Percentiles rank a stretch among this genome's conserved stretches.
These are phyloP conservation scores for Pantherophis guttatus DNA, from an alignment of 2,113 vertebrate genomes.

Conservation along the genomic window DNA sequence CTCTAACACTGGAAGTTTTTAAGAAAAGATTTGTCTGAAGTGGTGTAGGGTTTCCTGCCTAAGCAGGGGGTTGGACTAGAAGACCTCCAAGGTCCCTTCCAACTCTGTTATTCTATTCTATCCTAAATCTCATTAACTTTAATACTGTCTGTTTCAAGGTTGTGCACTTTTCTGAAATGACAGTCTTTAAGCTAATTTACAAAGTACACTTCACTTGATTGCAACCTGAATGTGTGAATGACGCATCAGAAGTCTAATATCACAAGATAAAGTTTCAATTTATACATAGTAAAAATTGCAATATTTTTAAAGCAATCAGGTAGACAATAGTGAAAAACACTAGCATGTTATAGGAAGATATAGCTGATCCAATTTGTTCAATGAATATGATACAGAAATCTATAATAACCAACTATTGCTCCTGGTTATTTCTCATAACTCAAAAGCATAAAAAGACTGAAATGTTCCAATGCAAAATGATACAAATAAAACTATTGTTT, in stretches of 20 bases:
- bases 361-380: background rate
- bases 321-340: background rate
- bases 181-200: background rate
- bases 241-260: background rate
- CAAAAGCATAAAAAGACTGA: fast-evolving
- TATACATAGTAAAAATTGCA: background rate
- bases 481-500: slow-evolving; percentile 28
- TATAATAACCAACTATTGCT: background rate
- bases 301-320: background rate
- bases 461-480: slow-evolving; percentile 3
- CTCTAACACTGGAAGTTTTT: too few species aligned
- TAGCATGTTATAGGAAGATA: background rate
- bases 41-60: too few species aligned
- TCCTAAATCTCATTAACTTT: background rate
- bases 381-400: background rate
- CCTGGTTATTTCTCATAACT: fast-evolving
- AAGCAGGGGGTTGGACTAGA: too few species aligned
- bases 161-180: background rate
- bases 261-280: background rate
- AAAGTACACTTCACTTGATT: background rate
- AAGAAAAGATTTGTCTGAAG: too few species aligned
- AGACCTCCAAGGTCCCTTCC: too few species aligned
- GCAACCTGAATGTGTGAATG: background rate
- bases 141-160: background rate
- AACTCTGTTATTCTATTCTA: too few species aligned